phyloP scores from a whole-genome alignment of 2,888 invertebrate species.

The Phalangium opilio region DNA sequence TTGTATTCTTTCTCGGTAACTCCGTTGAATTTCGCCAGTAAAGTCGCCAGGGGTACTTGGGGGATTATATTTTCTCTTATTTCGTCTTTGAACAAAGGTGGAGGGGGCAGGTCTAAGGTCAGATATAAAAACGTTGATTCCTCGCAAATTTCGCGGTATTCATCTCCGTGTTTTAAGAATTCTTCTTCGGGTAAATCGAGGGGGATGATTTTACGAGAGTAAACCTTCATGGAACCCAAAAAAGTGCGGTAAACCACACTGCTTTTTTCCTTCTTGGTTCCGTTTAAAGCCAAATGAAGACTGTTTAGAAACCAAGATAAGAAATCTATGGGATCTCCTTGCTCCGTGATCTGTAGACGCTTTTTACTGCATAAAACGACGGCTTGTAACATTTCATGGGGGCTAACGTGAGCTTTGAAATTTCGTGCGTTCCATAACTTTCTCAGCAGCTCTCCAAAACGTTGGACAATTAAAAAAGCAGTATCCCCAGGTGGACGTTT shows the following conservation, averaged over 20 bases:
- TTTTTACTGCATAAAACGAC: slow-evolving; percentile 94
- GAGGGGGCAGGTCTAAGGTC: slow-evolving; percentile 93
- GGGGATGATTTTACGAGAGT: slow-evolving; percentile 24
- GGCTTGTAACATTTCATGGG: slow-evolving; percentile 99
- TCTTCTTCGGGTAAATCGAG: slow-evolving; percentile 12
- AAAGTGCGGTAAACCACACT: slow-evolving; percentile 92
- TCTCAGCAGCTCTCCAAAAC: slow-evolving; percentile 86
- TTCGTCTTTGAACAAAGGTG: slow-evolving; percentile 93
- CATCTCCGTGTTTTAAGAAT: slow-evolving; percentile 1
- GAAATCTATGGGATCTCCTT: slow-evolving; percentile 96
- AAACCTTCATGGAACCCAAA: slow-evolving; percentile 42
- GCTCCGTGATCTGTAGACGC: slow-evolving; percentile 90
- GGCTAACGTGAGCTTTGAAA: slow-evolving; percentile 98
- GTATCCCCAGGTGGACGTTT: slow-evolving; percentile 88
- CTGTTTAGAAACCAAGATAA: slow-evolving; percentile 97
- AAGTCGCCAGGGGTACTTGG: slow-evolving; percentile 84
- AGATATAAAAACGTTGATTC: slow-evolving; percentile 90
- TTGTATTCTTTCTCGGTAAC: slow-evolving; percentile 93
- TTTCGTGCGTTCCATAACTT: slow-evolving; percentile 98
- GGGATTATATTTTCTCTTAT: slow-evolving; percentile 97
- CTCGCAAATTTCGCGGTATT: slow-evolving; percentile 40
- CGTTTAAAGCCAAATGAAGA: slow-evolving; percentile 82
- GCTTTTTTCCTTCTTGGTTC: slow-evolving; percentile 58
- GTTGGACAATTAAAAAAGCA: slow-evolving; percentile 70
- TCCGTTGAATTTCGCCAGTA: slow-evolving; percentile 93